Base-by-base conservation (phyloP, 2,888 invertebrate genomes). In the Hypolimnas misippus region DNA sequence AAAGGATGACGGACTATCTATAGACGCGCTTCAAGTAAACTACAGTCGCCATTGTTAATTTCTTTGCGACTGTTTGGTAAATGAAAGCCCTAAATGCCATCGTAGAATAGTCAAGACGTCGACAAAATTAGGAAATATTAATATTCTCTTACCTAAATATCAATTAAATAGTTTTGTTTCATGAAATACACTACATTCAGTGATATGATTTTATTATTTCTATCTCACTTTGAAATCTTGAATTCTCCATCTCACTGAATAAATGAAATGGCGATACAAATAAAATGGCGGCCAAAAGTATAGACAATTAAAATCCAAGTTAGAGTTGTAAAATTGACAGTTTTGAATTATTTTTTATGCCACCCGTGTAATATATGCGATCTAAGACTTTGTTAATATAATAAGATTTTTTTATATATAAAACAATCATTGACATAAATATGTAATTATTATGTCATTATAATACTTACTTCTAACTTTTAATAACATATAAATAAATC, bases 211-310 rank as follows among this genome's bases (percentile, higher is more conserved):
- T 83, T 81, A 84, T 89, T 89, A 85, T 88, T 87, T 92, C 92
- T 91, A 82, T 93, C 93, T 93, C 92, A 86, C 92, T 93, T 92
- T 84, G 80, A 72, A 73, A 78, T 82, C 76, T 72, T 72, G 71
- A 84, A 87, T 89, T 86, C 81, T 90, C 92, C 86, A 91, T 92
- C 92, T 92, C 92, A 90, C 79, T 75, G 84, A 79, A 84, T 81
- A 87, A 91, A 92, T 78, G 93, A 93, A 92, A 93, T 92, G 93
- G 93, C 92, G 89, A 92, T 92, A 92, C 80, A 82, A 87, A 79
- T 81, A 90, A 91, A 85, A 92, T 92, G 92, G 92, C 90, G 81
- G 77, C 68, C 40, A 38, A 44, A 49, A 57, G 40, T 55, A 66
- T 57, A 66, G 65, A 62, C 56, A 63, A 56, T 19, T 3, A 46